A percentile compares a stretch with the other conserved stretches of the same genome.
phyloP scores from a whole-genome alignment of 2,888 invertebrate species.

The Tetranychus truncatus region DNA sequence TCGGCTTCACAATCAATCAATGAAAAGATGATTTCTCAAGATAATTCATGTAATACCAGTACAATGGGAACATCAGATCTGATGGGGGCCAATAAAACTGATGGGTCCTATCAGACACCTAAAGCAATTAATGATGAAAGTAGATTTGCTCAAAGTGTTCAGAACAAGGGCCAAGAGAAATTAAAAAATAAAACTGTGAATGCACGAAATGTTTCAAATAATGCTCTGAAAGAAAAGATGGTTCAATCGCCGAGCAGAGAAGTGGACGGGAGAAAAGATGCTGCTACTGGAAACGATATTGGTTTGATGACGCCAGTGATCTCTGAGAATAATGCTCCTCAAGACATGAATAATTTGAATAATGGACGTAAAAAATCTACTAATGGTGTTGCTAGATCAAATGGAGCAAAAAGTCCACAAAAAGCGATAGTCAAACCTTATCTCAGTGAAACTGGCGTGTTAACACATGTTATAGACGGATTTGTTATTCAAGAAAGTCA shows the following conservation, averaged over 20 bases:
- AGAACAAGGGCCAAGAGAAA: background rate
- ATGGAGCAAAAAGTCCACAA: constrained; percentile 22
- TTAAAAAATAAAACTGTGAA: background rate
- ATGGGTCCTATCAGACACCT: no score
- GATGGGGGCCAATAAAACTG: no score
- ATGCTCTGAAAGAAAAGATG: background rate
- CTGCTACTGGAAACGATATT: background rate
- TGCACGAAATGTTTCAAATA: background rate
- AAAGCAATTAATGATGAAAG: no score
- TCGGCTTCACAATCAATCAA: no score
- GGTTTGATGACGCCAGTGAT: background rate
- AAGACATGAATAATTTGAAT: no score
- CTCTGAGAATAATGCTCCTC: no score
- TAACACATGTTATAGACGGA: constrained; percentile 89
- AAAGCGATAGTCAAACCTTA: constrained; percentile 26
- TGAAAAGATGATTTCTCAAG: no score
- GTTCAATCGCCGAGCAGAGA: background rate
- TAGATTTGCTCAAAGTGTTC: no score
- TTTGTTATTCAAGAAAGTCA: constrained; percentile 80
- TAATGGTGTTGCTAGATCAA: constrained; percentile 3
- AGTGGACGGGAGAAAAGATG: background rate
- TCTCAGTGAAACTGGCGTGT: constrained; percentile 47
- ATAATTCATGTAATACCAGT: no score
- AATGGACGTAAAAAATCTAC: background rate
- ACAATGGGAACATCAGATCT: no score